Evolutionary conservation across 37 sponge, comb jelly and placozoan genomes (phyloP), one percentile per base, ranked within the genome.

Genomic region (Hexactinellida sp.): DNA sequence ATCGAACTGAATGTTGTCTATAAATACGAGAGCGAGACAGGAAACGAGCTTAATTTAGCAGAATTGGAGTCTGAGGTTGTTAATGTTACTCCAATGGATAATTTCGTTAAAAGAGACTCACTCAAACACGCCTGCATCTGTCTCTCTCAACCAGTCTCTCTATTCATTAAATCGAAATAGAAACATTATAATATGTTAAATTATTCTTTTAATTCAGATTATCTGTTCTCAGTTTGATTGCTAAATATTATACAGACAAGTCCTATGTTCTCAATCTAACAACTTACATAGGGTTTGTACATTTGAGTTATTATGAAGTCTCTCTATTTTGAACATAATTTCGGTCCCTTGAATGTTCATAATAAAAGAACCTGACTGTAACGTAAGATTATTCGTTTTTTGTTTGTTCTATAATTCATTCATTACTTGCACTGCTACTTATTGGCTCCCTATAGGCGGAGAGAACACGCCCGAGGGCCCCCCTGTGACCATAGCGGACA

Each of bases 51-150:
- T 7, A 36, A 82, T 19, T 92, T 91, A 93, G 76, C 86, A 23
- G 93, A 86, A 38, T 82, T 95, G 82, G 95, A 95, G 84, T 10
- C 76, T 10, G 76, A 63, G 21, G 34, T 63, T 63, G 76, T 63
- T 3, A 63, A 63, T 63, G 76, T 63, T 21, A 21, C 76, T 25
- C 76, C 76, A 63, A 63, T 63, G 76, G 76, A 63, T n/a, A 63
- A 10, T 63, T 63, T 63, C 13, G 76, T 63, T 7, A 63, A 63
- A 23, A 63, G 76, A 63, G 76, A 63, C 34, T 63, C 76, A 32
- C 76, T 63, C 3, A n/a, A 10, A 25, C 76, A 63, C 13, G 3
- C 19, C 76, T 63, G 76, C 34, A 63, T 63, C 13, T 10, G 21
- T 25, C 30, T 63, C 28, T 63, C 76, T 7, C 76, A 63, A 7